phyloP scores from a whole-genome alignment of 2,888 invertebrate genomes.

The Noctua fimbriata region DNA sequence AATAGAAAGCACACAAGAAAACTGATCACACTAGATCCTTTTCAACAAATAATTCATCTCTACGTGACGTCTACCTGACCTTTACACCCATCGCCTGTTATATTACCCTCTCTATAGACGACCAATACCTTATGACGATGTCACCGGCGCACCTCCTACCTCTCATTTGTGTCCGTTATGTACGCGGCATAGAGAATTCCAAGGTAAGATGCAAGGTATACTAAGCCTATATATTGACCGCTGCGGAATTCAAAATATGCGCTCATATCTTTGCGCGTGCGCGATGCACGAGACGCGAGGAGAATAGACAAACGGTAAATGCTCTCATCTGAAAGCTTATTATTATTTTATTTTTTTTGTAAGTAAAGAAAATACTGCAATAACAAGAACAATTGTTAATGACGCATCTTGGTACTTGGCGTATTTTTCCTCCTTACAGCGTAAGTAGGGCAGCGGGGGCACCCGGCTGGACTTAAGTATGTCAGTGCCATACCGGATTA shows the following conservation, averaged over 20 bases:
- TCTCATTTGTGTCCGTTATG: constrained; percentile 12
- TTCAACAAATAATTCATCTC: constrained; percentile 33
- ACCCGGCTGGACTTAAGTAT: constrained; percentile 42
- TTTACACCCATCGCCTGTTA: constrained; percentile 9
- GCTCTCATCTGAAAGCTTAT: constrained; percentile 26
- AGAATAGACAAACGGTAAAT: constrained; percentile 39
- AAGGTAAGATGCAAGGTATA: constrained; percentile 46
- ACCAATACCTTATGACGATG: constrained; percentile 7
- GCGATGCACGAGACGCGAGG: constrained; percentile 45
- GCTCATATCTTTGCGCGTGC: constrained; percentile 47
- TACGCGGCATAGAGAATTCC: constrained; percentile 22
- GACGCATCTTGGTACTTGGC: constrained; percentile 16
- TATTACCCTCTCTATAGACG: constrained; percentile 4
- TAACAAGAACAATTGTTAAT: background rate
- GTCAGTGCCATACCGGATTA: constrained; percentile 57
- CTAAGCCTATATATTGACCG: constrained; percentile 49
- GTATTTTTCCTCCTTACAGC: constrained; percentile 31
- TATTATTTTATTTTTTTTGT: constrained; percentile 18
- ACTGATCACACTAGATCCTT: background rate
- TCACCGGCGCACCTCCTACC: background rate
- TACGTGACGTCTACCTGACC: background rate
- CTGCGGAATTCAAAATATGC: constrained; percentile 53
- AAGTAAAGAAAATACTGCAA: constrained; percentile 32
- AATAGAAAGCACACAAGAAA: background rate
- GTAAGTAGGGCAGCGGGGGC: constrained; percentile 55